Conservation (phyloP, 2,113 vertebrate species). For the Tachysurus vachellii region DNA sequence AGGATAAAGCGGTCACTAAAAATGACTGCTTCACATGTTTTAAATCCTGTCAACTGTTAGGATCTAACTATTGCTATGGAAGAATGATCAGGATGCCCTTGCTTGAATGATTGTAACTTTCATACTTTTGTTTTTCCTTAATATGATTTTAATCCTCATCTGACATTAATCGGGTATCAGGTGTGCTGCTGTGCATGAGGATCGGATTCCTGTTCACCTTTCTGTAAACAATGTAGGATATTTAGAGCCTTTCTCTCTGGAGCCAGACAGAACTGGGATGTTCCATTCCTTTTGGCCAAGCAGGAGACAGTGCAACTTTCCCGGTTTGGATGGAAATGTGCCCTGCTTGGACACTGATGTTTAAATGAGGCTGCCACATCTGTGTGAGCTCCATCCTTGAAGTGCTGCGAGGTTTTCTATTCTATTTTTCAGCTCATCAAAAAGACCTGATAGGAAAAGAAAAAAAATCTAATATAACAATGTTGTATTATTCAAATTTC, state of each 20-base stretch:
- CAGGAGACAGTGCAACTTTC: conserved; percentile 18
- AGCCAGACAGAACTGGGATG: conserved; percentile 12
- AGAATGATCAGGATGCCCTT: not conserved
- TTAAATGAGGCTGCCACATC: conserved; percentile 41
- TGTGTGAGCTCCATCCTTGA: not conserved
- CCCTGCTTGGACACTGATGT: conserved; percentile 6
- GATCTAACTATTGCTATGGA: not conserved
- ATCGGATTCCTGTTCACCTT: conserved; percentile 23
- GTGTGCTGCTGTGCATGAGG: conserved; percentile 15
- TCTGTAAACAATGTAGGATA: conserved; percentile 36
- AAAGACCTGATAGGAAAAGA: not conserved
- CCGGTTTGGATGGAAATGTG: conserved; percentile 6
- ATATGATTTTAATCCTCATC: not conserved
- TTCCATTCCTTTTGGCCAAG: conserved; percentile 28
- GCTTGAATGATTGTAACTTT: not conserved
- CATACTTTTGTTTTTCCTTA: not conserved
- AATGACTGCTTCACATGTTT: not conserved
- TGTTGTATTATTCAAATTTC: not conserved
- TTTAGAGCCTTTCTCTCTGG: conserved; percentile 16
- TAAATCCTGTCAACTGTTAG: not conserved
- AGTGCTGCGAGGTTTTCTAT: not conserved
- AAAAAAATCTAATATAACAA: not conserved
- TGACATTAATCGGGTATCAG: conserved; percentile 17
- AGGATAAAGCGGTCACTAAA: not conserved
- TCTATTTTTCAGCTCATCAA: not conserved